These are phyloP conservation scores for Dendrocincla tyrannina DNA, from an alignment of 2,797 vertebrate species.

Conservation along the genomic window DNA sequence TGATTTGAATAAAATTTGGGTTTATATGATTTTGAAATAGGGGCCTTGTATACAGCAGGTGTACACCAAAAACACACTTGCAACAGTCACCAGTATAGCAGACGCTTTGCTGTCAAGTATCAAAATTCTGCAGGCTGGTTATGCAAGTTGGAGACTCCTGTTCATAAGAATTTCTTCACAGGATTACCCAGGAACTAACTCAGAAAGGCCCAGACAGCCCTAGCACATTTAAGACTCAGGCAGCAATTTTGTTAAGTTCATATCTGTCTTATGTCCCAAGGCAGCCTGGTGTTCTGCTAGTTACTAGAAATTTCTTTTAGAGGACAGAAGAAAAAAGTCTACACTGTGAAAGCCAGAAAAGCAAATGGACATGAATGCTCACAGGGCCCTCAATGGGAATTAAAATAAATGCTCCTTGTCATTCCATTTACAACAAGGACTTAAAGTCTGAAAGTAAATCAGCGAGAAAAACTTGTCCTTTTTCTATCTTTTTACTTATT, in stretches of 20 bases:
- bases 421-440: not conserved
- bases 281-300: not conserved
- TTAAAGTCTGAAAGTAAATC: not conserved
- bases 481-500: not conserved
- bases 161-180: not conserved
- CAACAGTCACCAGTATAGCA: not conserved
- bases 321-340: not conserved
- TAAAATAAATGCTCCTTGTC: constrained; percentile 8
- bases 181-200: not conserved
- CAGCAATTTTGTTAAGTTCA: not conserved
- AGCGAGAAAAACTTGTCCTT: not conserved
- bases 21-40: not conserved
- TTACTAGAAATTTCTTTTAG: constrained; percentile 23
- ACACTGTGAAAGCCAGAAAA: not conserved
- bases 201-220: not conserved
- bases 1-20: not conserved
- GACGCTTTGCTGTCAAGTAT: not conserved
- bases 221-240: not conserved
- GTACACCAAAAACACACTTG: not conserved
- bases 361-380: not conserved
- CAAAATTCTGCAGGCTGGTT: not conserved
- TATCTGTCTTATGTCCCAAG: not conserved
- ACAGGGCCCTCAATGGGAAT: not conserved
- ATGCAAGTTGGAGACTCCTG: not conserved
- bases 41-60: not conserved